Base-by-base conservation (phyloP, 2,797 vertebrate genomes). In the Lepilemur septentrionalis region DNA sequence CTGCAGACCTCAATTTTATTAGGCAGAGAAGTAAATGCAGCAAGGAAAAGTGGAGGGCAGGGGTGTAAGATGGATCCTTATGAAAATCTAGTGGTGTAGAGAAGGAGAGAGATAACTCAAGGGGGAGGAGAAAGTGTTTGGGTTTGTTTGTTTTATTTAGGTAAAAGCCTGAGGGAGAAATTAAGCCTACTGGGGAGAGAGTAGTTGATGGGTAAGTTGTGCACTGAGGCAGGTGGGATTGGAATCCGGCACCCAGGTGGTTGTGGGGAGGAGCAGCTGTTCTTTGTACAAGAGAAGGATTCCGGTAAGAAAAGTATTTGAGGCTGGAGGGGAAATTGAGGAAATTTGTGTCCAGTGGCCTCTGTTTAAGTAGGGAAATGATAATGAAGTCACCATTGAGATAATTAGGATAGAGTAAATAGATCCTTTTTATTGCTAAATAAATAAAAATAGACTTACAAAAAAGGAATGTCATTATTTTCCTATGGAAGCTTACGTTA, bases 141-240 rank as follows among this genome's bases (percentile, higher is more conserved):
- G 25, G 20, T 92, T 93, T 85, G 35, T 92, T 93, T 92, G 43
- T 85, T 82, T 92, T 48, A 38, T 73, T 82, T 86, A 46, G 48
- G 46, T 83, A 78, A 86, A 83, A 20, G 70, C 15, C 32, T 32
- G 7, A 92, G 69, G 79, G 89, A 90, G 78, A 90, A 78, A 79
- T 65, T 38, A 95, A 86, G 46, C 25, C 4, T 93, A 14, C 59
- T 57, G 52, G 14, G 22, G 23, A 35, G 75, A 57, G 18, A 52
- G 28, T 69, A 25, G 57, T 23, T 83, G 80, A 43, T 5, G 30
- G 69, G 35, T 41, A 61, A 63, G 63, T 55, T 13, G 2, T 52
- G 55, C 25, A 61, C 6, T n/a, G 30, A 61, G n/a, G 25, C 35
- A 23, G 7, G 55, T 32, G 81, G 55, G 23, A 78, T 23, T 38